phyloP scores from a whole-genome alignment of 2,888 invertebrate species.

The Notodromas monacha region DNA sequence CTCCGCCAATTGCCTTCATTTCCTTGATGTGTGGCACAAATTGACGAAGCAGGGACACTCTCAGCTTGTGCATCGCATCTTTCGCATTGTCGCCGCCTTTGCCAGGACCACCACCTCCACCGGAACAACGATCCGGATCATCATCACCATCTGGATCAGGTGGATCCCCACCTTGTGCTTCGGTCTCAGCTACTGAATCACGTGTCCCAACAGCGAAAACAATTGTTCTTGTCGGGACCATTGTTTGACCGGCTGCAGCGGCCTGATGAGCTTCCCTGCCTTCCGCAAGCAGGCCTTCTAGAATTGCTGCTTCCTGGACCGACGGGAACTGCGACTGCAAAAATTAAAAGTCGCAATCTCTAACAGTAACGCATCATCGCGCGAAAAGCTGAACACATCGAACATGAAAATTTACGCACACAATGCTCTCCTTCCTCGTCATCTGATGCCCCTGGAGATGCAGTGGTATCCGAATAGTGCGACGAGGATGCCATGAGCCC shows the following conservation, averaged over 20 bases:
- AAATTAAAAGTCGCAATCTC: background rate
- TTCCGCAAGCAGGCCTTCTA: no score
- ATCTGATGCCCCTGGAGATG: conserved; percentile 61
- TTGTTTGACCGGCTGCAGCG: no score
- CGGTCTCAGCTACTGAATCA: conserved; percentile 78
- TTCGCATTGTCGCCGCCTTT: conserved; percentile 72
- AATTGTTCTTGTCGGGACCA: background rate
- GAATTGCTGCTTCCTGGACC: no score
- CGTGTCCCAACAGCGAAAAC: conserved; percentile 27
- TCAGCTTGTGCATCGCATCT: conserved; percentile 31
- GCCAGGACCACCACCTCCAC: conserved; percentile 34
- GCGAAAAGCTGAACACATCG: no score
- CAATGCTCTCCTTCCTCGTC: conserved; percentile 24
- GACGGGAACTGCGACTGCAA: no score
- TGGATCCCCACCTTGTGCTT: conserved; percentile 74
- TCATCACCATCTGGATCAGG: conserved; percentile 51
- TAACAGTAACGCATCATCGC: background rate
- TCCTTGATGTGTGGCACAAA: conserved; percentile 42
- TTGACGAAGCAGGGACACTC: conserved; percentile 34
- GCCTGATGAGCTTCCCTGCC: no score
- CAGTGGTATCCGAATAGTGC: conserved; percentile 46
- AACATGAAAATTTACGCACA: no score
- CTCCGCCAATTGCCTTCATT: conserved; percentile 35
- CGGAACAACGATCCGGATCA: conserved; percentile 23
- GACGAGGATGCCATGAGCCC: no score